phyloP scores from a whole-genome alignment of 2,113 vertebrate genomes.

The Pangasianodon hypophthalmus region DNA sequence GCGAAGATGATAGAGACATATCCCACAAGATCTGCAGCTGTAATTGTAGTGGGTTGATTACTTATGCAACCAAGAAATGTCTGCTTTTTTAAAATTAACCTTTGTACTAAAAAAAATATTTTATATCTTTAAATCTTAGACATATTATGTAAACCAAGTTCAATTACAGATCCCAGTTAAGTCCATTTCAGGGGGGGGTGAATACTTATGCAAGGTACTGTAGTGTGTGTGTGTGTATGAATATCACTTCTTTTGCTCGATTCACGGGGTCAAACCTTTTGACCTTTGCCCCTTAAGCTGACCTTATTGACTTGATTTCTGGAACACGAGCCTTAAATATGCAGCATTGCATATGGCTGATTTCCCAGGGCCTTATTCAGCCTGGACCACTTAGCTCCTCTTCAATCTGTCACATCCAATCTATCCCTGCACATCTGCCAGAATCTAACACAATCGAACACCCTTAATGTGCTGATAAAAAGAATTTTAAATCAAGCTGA shows the following conservation, averaged over 20 bases:
- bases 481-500: background rate
- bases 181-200: background rate
- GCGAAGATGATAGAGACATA: background rate
- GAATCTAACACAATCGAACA: background rate
- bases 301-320: constrained; percentile 47
- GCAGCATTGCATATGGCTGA: constrained; percentile 45
- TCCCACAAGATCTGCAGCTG: background rate
- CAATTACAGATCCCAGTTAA: background rate
- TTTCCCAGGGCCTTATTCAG: constrained; percentile 25
- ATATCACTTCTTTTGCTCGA: constrained; percentile 1
- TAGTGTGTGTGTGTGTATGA: background rate
- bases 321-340: constrained; percentile 50
- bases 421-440: constrained; percentile 13
- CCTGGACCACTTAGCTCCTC: constrained; percentile 21
- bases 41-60: background rate
- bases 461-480: background rate
- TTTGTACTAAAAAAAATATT: background rate
- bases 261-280: constrained; percentile 42
- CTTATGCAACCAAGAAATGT: background rate
- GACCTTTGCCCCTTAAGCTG: constrained; percentile 28
- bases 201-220: background rate
- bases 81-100: background rate
- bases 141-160: background rate
- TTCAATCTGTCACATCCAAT: constrained; percentile 14
- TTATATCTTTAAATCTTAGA: background rate